Evolutionary conservation across 1,140 invertebrate genomes (phyloP).

Genomic region (Camponotus vicinus): DNA sequence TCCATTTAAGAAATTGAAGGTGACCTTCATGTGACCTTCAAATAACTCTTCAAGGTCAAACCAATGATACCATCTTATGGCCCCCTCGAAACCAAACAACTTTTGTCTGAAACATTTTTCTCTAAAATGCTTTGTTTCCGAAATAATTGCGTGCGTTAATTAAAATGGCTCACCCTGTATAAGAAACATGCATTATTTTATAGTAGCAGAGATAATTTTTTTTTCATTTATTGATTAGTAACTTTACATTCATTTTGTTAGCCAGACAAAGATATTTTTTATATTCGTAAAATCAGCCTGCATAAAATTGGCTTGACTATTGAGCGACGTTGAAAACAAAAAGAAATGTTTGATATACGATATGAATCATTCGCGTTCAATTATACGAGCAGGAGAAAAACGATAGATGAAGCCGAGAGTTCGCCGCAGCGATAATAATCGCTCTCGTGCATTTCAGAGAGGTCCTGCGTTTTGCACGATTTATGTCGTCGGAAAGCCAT

Average conservation of each 20-base stretch:
- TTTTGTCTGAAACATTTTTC: too few relatives aligned
- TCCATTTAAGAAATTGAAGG: too few relatives aligned
- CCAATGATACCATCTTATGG: too few relatives aligned
- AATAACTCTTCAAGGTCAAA: too few relatives aligned
- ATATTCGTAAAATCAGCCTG: background rate
- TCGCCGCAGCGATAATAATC: constrained; percentile 40
- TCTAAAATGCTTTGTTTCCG: too few relatives aligned
- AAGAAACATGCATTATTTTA: constrained; percentile 1
- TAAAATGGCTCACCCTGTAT: too few relatives aligned
- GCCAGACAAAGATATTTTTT: constrained; percentile 9
- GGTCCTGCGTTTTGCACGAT: constrained; percentile 21
- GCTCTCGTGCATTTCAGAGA: constrained; percentile 18
- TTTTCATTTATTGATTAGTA: background rate
- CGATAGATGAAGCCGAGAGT: constrained; percentile 16
- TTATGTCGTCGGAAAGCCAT: constrained; percentile 10
- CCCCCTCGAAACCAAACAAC: too few relatives aligned
- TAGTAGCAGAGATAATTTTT: background rate
- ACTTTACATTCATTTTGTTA: background rate
- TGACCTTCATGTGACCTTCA: too few relatives aligned
- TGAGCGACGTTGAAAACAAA: constrained; percentile 18
- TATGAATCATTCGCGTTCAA: constrained; percentile 49
- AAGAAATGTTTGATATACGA: constrained; percentile 43
- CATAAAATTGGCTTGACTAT: background rate
- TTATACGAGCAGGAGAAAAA: background rate
- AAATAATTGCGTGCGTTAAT: too few relatives aligned